Base-by-base conservation (phyloP, 30 jellyfish, hydroid and myxozoan species). In the Chironex yamaguchii region DNA sequence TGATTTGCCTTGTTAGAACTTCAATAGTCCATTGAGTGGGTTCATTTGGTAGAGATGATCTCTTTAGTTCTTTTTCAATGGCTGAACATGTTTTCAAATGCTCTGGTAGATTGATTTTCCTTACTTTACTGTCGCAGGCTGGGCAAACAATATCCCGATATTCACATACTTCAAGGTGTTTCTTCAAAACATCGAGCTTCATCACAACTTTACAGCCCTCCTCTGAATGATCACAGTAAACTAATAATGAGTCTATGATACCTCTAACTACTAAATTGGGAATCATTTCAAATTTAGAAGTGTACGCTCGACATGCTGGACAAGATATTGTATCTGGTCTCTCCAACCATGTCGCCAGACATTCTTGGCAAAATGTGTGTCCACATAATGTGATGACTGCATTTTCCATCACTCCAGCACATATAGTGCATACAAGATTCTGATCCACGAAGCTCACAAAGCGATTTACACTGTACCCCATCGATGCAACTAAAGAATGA, bases 341-440 rank as follows among this genome's bases (percentile, higher is more conserved):
- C 20, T 90, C 95, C 2, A 92, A 85, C 98, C 98, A 92, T 17
- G 93, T 86, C 69, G 91, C 53, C 30, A 92, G 88, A 73, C 98
- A 92, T 36, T 36, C 51, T 48, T 92, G 97, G 53, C 98, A 92
- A 52, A 92, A 92, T 23, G 98, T 84, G 77, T 92, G 98, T 12
- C 98, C 98, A 54, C 98, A 92, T 4, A 73, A 75, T 12, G 98
- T 92, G 20, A 92, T 93, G 20, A 92, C 98, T 29, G 97, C 89
- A 21, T 92, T 80, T 62, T 86, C 89, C 98, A 92, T 92, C 2
- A 92, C 95, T 27, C 98, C 96, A 62, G 97, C 90, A 71, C 98
- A 92, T 26, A 92, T 92, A 34, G 80, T 92, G 73, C 98, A 92
- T 21, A 92, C 89, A 20, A 92, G 79, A 58, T 92, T 92, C 80